phyloP scores from a whole-genome alignment of 2,888 invertebrate species.

The Galeruca laticollis region DNA sequence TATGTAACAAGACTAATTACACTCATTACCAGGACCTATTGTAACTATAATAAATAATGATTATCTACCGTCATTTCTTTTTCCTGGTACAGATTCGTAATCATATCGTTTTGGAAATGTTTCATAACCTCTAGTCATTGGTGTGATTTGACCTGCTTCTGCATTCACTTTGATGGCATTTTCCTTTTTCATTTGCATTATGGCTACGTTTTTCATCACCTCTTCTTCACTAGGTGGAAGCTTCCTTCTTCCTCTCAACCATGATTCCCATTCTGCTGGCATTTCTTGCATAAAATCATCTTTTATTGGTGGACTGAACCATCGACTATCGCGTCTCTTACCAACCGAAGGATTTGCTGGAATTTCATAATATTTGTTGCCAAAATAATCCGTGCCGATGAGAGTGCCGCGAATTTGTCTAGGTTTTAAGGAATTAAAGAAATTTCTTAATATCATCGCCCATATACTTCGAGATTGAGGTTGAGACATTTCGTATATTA shows the following conservation, averaged over 20 bases:
- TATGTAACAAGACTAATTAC: too few relatives aligned
- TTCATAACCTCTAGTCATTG: conserved; percentile 66
- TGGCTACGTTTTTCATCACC: conserved; percentile 76
- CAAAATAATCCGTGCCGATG: conserved; percentile 82
- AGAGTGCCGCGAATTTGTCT: conserved; percentile 69
- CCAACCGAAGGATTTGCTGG: conserved; percentile 75
- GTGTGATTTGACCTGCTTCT: conserved; percentile 68
- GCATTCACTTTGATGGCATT: conserved; percentile 80
- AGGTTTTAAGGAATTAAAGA: conserved; percentile 74
- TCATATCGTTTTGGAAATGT: conserved; percentile 65
- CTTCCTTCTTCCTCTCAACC: conserved; percentile 74
- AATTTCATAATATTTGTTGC: conserved; percentile 86
- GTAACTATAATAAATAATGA: too few relatives aligned
- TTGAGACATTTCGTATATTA: conserved; percentile 53
- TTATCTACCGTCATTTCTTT: conserved; percentile 40
- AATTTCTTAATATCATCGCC: conserved; percentile 71
- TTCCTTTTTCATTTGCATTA: conserved; percentile 79
- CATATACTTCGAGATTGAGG: conserved; percentile 59
- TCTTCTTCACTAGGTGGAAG: conserved; percentile 82
- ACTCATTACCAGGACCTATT: too few relatives aligned
- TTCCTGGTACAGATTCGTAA: conserved; percentile 70
- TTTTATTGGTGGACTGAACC: conserved; percentile 78
- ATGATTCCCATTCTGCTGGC: conserved; percentile 90
- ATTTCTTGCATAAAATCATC: conserved; percentile 79
- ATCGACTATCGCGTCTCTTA: conserved; percentile 75